A percentile compares a stretch with the other conserved stretches of the same genome.
phyloP scores from a whole-genome alignment of 2,797 vertebrate species.

The Amniataba percoides region DNA sequence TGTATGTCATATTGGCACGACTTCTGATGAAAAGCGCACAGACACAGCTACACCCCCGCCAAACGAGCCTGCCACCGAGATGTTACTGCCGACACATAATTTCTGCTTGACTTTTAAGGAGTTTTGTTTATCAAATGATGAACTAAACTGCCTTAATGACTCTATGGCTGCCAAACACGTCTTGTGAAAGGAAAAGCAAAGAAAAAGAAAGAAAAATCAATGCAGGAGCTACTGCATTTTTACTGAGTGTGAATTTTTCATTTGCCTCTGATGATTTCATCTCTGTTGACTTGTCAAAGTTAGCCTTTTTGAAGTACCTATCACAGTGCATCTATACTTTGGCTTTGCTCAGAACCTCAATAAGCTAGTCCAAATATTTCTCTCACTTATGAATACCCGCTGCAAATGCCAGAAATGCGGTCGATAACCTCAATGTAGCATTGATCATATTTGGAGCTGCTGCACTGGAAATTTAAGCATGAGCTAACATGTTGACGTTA shows the following conservation, averaged over 20 bases:
- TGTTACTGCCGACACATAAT: constrained; percentile 46
- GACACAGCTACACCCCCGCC: constrained; percentile 51
- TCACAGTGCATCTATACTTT: constrained; percentile 64
- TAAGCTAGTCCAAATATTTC: constrained; percentile 52
- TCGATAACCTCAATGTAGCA: constrained; percentile 13
- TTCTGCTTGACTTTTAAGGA: constrained; percentile 59
- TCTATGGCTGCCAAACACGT: constrained; percentile 65
- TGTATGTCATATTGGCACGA: constrained; percentile 75
- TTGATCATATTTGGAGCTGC: constrained; percentile 4
- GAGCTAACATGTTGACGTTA: constrained; percentile 42
- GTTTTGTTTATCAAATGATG: constrained; percentile 72
- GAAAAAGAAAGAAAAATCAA: constrained; percentile 54
- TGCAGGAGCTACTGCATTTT: constrained; percentile 71
- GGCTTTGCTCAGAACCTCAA: constrained; percentile 63
- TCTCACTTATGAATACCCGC: constrained; percentile 13
- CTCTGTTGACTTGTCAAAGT: constrained; percentile 71
- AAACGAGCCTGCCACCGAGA: constrained; percentile 52
- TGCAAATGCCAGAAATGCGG: constrained; percentile 21
- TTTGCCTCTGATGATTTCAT: constrained; percentile 72
- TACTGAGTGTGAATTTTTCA: constrained; percentile 73
- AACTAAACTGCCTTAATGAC: constrained; percentile 74
- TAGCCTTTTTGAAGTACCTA: constrained; percentile 73
- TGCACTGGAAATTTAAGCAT: constrained; percentile 41
- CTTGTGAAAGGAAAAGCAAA: constrained; percentile 29
- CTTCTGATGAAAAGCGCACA: constrained; percentile 70